A percentile compares a stretch with the other conserved stretches of the same genome.
phyloP scores from a whole-genome alignment of 2,113 vertebrate genomes.

The Odocoileus hemionus region DNA sequence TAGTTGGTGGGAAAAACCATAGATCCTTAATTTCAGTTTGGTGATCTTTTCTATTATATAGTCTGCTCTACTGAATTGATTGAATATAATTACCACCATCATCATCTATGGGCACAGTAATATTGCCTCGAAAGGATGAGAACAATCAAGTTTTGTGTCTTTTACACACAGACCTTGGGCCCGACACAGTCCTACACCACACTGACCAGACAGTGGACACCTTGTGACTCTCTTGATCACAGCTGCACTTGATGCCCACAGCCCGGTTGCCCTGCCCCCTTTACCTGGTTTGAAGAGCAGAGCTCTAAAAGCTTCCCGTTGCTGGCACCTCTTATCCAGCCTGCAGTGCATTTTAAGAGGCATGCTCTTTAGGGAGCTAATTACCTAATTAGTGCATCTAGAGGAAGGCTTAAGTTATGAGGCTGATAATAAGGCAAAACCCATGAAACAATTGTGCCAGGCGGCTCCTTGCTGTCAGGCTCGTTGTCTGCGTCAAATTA shows the following conservation, averaged over 20 bases:
- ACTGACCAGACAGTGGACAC: accelerated
- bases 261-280: neutral
- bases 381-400: slow-evolving; percentile 66
- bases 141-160: neutral
- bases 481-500: slow-evolving; percentile 40
- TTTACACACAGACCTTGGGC: neutral
- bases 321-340: neutral
- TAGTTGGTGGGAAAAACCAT: neutral
- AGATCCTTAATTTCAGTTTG: neutral
- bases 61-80: neutral
- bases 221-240: neutral
- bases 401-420: slow-evolving; percentile 49
- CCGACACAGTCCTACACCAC: neutral
- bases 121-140: neutral
- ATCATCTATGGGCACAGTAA: neutral
- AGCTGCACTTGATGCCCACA: neutral
- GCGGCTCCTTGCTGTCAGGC: slow-evolving; percentile 43
- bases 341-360: neutral
- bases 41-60: neutral
- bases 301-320: neutral
- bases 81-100: neutral
- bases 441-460: slow-evolving; percentile 17
- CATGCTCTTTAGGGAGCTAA: slow-evolving; percentile 66
- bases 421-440: slow-evolving; percentile 47
- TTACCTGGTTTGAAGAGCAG: neutral